A percentile compares a stretch with the other conserved stretches of the same genome.
These are phyloP conservation scores for Saccostrea glomerata DNA, from an alignment of 1,140 invertebrate genomes.

Conservation along the genomic window DNA sequence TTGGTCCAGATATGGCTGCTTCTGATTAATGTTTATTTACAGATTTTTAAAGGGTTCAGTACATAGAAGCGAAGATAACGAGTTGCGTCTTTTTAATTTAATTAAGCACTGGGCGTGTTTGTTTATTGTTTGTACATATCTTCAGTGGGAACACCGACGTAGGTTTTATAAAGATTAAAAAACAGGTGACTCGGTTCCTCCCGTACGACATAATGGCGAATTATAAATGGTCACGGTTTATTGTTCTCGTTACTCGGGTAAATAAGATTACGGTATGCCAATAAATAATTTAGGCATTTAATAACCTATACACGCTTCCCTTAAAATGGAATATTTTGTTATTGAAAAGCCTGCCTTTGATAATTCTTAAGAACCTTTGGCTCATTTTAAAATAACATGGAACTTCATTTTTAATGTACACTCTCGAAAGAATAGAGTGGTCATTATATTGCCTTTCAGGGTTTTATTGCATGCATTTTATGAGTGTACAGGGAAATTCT, in stretches of 20 bases:
- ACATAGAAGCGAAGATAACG: neutral
- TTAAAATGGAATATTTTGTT: neutral
- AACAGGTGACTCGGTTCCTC: neutral
- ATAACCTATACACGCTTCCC: conserved; percentile 19
- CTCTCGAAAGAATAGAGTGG: neutral
- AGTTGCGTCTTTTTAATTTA: conserved; percentile 28
- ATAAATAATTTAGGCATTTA: conserved; percentile 21
- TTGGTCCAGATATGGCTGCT: neutral
- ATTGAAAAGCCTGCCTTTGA: conserved; percentile 17
- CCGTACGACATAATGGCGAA: neutral
- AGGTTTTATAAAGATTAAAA: neutral
- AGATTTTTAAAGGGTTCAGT: conserved; percentile 4
- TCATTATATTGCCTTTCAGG: neutral
- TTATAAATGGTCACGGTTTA: conserved; percentile 17
- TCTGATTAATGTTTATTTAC: conserved; percentile 34
- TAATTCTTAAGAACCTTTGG: neutral
- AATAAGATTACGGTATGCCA: conserved; percentile 18
- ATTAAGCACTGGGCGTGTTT: conserved; percentile 26
- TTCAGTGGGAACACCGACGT: neutral
- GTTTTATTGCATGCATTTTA: neutral
- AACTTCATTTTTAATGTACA: conserved; percentile 22
- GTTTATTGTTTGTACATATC: conserved; percentile 15
- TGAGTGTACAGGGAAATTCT: neutral
- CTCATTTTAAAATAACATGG: neutral
- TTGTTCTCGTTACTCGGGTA: conserved; percentile 5